Evolutionary conservation across 2,113 vertebrate genomes (phyloP).

Genomic region (Oceanodroma tethys): DNA sequence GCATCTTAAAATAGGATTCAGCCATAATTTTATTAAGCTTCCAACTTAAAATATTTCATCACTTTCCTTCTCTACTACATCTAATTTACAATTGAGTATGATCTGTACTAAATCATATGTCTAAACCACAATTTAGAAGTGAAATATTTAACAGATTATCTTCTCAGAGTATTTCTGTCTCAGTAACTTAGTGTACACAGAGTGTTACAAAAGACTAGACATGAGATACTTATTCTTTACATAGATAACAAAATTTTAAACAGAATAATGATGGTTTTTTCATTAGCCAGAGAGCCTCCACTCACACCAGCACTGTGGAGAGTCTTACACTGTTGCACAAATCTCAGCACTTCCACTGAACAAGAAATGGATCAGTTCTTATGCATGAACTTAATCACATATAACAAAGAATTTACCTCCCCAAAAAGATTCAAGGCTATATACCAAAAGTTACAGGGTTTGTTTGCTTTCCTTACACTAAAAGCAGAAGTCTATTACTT

Average conservation of each 20-base stretch:
- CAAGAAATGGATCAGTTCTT: background rate
- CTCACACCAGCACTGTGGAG: background rate
- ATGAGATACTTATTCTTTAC: background rate
- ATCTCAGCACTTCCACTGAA: background rate
- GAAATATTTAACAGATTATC: background rate
- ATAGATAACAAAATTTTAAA: background rate
- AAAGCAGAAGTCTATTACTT: background rate
- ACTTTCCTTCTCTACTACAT: background rate
- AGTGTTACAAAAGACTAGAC: background rate
- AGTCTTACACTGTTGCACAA: background rate
- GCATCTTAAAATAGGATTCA: background rate
- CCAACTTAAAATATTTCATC: background rate
- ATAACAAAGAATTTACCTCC: background rate
- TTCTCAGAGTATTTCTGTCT: background rate
- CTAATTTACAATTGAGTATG: background rate
- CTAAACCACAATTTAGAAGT: background rate
- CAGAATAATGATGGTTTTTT: background rate
- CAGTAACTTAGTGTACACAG: background rate
- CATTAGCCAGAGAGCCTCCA: background rate
- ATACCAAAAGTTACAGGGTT: background rate
- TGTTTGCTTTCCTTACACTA: background rate
- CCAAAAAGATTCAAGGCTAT: background rate
- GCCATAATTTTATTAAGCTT: background rate
- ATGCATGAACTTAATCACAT: fast-evolving
- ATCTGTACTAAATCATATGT: background rate